These are phyloP conservation scores for Carollia perspicillata DNA, from an alignment of 2,113 vertebrate genomes.

Conservation along the genomic window DNA sequence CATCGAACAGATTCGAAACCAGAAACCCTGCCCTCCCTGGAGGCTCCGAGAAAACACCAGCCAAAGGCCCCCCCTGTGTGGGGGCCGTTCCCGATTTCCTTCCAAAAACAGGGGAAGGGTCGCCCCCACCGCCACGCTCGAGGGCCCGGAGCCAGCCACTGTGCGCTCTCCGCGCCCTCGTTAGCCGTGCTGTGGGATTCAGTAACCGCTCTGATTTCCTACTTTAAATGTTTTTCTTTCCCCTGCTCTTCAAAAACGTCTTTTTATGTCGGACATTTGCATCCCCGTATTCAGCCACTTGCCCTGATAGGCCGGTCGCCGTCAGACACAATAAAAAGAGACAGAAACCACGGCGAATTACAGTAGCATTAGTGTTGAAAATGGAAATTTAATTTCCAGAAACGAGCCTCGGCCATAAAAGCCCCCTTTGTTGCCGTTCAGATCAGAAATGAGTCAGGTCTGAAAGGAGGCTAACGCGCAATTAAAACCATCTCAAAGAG, in stretches of 20 bases:
- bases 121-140: slow-evolving; percentile 76
- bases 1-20: slow-evolving; percentile 83
- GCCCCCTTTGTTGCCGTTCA: slow-evolving; percentile 80
- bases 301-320: slow-evolving; percentile 73
- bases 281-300: slow-evolving; percentile 76
- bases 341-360: slow-evolving; percentile 77
- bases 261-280: slow-evolving; percentile 80
- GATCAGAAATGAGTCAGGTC: slow-evolving; percentile 80
- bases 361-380: slow-evolving; percentile 84
- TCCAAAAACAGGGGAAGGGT: slow-evolving; percentile 82
- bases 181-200: slow-evolving; percentile 84
- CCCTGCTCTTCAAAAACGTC: slow-evolving; percentile 79
- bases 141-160: slow-evolving; percentile 79
- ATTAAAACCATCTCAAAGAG: slow-evolving; percentile 75
- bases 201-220: slow-evolving; percentile 86
- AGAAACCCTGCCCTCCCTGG: slow-evolving; percentile 84
- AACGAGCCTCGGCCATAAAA: slow-evolving; percentile 81
- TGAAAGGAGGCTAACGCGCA: slow-evolving; percentile 75
- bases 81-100: slow-evolving; percentile 83
- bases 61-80: slow-evolving; percentile 83
- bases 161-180: slow-evolving; percentile 83
- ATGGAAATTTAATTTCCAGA: slow-evolving; percentile 83
- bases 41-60: slow-evolving; percentile 84
- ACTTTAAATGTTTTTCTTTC: slow-evolving; percentile 86
- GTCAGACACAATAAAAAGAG: slow-evolving; percentile 83